phyloP scores from a whole-genome alignment of 2,888 invertebrate species.

The Sussaba pulchella region DNA sequence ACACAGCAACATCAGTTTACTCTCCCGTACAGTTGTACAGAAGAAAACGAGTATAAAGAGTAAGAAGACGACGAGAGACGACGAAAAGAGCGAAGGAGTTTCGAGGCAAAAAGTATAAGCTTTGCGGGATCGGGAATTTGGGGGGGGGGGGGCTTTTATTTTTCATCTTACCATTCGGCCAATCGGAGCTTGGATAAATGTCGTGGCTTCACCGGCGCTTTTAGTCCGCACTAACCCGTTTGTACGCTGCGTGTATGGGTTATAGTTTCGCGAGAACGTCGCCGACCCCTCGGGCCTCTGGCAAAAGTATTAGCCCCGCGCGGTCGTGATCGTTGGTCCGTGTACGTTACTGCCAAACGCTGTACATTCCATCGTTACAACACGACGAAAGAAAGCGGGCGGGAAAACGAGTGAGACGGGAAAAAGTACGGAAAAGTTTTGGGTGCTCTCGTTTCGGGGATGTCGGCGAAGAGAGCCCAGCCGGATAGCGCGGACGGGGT shows the following conservation, averaged over 20 bases:
- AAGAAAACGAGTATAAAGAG: slow-evolving; percentile 31
- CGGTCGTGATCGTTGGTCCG: slow-evolving; percentile 58
- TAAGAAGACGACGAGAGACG: slow-evolving; percentile 34
- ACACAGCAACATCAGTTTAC: slow-evolving; percentile 31
- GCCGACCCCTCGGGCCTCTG: slow-evolving; percentile 30
- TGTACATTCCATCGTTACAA: slow-evolving; percentile 22
- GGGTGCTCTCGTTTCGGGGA: slow-evolving; percentile 24
- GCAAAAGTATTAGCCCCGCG: slow-evolving; percentile 56
- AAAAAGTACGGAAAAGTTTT: slow-evolving; percentile 42
- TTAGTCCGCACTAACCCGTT: slow-evolving; percentile 12
- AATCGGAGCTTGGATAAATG: slow-evolving; percentile 57
- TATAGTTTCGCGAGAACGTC: slow-evolving; percentile 16
- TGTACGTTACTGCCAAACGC: slow-evolving; percentile 46
- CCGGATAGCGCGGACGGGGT: neutral
- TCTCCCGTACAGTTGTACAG: slow-evolving; percentile 43
- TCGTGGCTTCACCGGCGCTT: slow-evolving; percentile 51
- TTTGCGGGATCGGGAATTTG: neutral
- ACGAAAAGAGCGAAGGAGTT: slow-evolving; percentile 41
- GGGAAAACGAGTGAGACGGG: slow-evolving; percentile 22
- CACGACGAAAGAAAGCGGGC: slow-evolving; percentile 30
- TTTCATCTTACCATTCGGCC: slow-evolving; percentile 59
- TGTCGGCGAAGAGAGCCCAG: neutral
- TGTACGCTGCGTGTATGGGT: slow-evolving; percentile 5
- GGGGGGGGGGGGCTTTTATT: slow-evolving; percentile 33
- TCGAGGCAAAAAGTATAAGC: slow-evolving; percentile 38